Evolutionary conservation across 64 coral and sea anemone species (phyloP).

Genomic region (Exaiptasia diaphana): DNA sequence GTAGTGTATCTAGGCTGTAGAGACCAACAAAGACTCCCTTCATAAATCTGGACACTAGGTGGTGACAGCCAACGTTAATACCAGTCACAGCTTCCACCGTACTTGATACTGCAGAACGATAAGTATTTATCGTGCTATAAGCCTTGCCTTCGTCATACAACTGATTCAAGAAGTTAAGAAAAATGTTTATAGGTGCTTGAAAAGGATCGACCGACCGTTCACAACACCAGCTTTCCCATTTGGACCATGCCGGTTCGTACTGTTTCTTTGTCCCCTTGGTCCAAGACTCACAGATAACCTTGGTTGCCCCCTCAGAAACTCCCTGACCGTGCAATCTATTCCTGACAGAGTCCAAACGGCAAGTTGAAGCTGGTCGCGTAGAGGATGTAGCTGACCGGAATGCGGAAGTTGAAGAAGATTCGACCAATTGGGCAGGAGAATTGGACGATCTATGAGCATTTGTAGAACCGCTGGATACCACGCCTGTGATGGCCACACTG

Average conservation of each 20-base stretch:
- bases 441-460: slow-evolving; percentile 21
- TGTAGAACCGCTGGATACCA: slow-evolving; percentile 48
- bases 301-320: slow-evolving; percentile 49
- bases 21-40: slow-evolving; percentile 7
- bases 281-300: slow-evolving; percentile 52
- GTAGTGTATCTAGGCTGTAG: slow-evolving; percentile 12
- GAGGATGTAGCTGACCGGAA: slow-evolving; percentile 7
- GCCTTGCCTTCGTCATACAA: slow-evolving; percentile 18
- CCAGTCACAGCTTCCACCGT: not conserved
- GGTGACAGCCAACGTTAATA: not conserved
- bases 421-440: slow-evolving; percentile 27
- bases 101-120: slow-evolving; percentile 54
- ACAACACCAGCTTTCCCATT: slow-evolving; percentile 58
- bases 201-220: slow-evolving; percentile 48
- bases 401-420: slow-evolving; percentile 19
- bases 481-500: slow-evolving; percentile 35
- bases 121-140: slow-evolving; percentile 67
- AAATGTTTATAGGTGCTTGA: slow-evolving; percentile 33
- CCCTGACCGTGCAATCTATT: not conserved
- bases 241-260: slow-evolving; percentile 40
- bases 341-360: slow-evolving; percentile 57
- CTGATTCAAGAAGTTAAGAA: slow-evolving; percentile 29
- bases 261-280: slow-evolving; percentile 36
- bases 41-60: not conserved
- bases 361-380: slow-evolving; percentile 20